Evolutionary conservation across 2,888 invertebrate genomes (phyloP).

Genomic region (Coenonympha glycerion): DNA sequence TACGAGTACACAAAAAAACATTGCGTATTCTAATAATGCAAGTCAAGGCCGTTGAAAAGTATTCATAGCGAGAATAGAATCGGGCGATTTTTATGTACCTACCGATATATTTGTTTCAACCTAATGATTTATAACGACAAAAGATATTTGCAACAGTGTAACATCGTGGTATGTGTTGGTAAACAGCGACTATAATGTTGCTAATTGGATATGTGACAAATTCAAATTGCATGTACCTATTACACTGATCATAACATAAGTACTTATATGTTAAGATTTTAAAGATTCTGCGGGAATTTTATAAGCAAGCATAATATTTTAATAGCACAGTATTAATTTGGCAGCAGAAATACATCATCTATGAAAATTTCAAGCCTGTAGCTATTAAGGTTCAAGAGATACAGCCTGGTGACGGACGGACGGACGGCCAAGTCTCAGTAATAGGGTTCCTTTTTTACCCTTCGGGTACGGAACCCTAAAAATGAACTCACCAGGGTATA

Average conservation of each 20-base stretch:
- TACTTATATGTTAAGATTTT: too few species aligned
- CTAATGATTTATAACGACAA: conserved; percentile 20
- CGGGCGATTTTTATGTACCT: conserved; percentile 27
- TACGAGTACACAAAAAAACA: conserved; percentile 5
- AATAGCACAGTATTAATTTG: too few species aligned
- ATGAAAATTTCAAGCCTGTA: too few species aligned
- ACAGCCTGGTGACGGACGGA: too few species aligned
- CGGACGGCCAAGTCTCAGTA: too few species aligned
- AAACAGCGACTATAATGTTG: not conserved
- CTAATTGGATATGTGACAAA: not conserved
- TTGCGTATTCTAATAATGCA: conserved; percentile 28
- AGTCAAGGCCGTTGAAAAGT: conserved; percentile 38
- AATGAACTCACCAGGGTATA: not conserved
- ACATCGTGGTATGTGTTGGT: not conserved
- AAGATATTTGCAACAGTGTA: not conserved
- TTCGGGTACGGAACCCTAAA: too few species aligned
- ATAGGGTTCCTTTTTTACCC: too few species aligned
- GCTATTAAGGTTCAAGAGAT: too few species aligned
- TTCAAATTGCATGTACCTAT: not conserved
- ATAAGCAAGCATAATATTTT: too few species aligned
- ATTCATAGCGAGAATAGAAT: conserved; percentile 27
- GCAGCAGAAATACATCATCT: too few species aligned
- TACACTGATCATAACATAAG: not conserved
- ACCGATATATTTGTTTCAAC: conserved; percentile 13
- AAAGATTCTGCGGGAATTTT: too few species aligned